These are phyloP conservation scores for Rhabditoides inermis DNA, from an alignment of 2,888 invertebrate genomes.

Conservation along the genomic window DNA sequence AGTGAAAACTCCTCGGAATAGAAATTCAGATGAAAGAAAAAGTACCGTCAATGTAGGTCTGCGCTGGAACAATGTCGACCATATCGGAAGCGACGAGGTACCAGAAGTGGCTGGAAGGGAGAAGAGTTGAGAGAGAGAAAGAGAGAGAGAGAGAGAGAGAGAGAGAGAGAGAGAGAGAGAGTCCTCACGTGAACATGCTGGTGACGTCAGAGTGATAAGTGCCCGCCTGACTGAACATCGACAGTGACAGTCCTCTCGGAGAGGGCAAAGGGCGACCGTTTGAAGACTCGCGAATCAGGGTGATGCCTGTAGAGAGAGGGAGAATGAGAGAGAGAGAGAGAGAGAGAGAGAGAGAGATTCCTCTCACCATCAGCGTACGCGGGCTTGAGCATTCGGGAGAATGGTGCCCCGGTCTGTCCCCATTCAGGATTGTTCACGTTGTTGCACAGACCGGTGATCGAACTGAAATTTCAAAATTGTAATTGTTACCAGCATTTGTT, in stretches of 20 bases:
- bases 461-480: constrained; percentile 23
- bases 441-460: constrained; percentile 48
- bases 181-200: constrained; percentile 60
- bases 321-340: background rate
- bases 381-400: constrained; percentile 44
- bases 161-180: too few species aligned
- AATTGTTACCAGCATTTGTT: too few species aligned
- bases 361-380: constrained; percentile 48
- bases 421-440: constrained; percentile 48
- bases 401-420: constrained; percentile 47
- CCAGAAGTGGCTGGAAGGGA: too few species aligned
- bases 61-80: constrained; percentile 59
- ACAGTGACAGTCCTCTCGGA: constrained; percentile 26
- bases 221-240: constrained; percentile 32
- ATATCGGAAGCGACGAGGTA: constrained; percentile 47
- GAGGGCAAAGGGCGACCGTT: constrained; percentile 19
- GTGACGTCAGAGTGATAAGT: constrained; percentile 60
- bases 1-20: too few species aligned
- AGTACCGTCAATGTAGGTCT: constrained; percentile 10
- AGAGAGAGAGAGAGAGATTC: constrained; percentile 1
- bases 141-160: too few species aligned
- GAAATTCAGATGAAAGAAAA: background rate
- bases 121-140: too few species aligned
- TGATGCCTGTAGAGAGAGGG: background rate
- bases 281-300: background rate